phyloP scores from a whole-genome alignment of 2,888 invertebrate species.

The Hypomecis punctinalis region DNA sequence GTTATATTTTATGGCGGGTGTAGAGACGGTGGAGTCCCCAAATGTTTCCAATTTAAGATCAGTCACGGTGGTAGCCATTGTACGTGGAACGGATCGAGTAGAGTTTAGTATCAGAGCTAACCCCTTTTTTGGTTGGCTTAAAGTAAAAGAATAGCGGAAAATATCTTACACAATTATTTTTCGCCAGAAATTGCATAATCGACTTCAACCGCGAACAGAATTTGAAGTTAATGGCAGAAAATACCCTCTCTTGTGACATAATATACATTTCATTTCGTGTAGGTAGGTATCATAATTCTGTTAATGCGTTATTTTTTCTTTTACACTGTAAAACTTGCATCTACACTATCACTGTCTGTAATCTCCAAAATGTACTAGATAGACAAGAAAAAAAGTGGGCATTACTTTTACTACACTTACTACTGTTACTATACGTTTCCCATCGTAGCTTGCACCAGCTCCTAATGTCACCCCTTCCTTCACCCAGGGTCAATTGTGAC shows the following conservation, averaged over 20 bases:
- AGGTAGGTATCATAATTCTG: too few relatives aligned
- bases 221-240: too few relatives aligned
- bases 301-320: too few relatives aligned
- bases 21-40: conserved; percentile 11
- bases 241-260: too few relatives aligned
- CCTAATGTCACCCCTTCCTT: conserved; percentile 57
- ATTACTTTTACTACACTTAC: too few relatives aligned
- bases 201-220: too few relatives aligned
- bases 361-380: too few relatives aligned
- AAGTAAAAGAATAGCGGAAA: conserved; percentile 6
- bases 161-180: neutral
- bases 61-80: conserved; percentile 48
- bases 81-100: conserved; percentile 58
- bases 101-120: conserved; percentile 42
- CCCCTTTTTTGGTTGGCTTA: conserved; percentile 37
- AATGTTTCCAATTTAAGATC: conserved; percentile 36
- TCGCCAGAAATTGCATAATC: too few relatives aligned
- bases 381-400: too few relatives aligned
- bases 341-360: too few relatives aligned
- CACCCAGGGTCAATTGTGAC: conserved; percentile 52
- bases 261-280: too few relatives aligned
- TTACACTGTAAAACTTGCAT: too few relatives aligned
- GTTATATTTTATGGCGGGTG: conserved; percentile 29
- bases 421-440: neutral
- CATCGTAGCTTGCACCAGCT: conserved; percentile 43